A percentile compares a stretch with the other conserved stretches of the same genome.
These are phyloP conservation scores for Fulica atra DNA, from an alignment of 2,113 vertebrate genomes.

Conservation along the genomic window DNA sequence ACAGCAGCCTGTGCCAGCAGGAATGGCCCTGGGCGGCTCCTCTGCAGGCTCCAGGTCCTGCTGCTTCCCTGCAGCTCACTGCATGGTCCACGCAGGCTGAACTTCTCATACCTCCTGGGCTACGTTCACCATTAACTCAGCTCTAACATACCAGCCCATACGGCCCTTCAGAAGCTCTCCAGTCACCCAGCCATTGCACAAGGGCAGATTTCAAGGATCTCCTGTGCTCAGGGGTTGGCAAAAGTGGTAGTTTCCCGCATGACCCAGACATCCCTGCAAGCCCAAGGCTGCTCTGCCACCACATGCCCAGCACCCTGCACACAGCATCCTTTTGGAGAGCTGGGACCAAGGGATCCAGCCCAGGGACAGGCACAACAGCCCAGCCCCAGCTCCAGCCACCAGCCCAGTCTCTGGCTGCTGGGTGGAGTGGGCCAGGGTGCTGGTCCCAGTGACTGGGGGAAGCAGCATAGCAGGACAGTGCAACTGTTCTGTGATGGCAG, in stretches of 20 bases:
- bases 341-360: not conserved
- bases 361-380: fast-evolving
- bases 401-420: not conserved
- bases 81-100: not conserved
- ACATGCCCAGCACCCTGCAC: not conserved
- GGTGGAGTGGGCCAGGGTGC: not conserved
- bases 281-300: fast-evolving
- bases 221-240: not conserved
- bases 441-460: fast-evolving
- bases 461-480: fast-evolving
- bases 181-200: not conserved
- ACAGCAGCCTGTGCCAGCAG: not conserved
- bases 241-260: not conserved
- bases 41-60: not conserved
- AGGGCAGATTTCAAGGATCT: not conserved
- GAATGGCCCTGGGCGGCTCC: fast-evolving
- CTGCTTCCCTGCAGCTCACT: not conserved
- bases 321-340: not conserved
- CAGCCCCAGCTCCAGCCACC: not conserved
- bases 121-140: not conserved
- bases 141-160: not conserved
- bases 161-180: not conserved
- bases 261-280: fast-evolving
- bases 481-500: not conserved
- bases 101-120: not conserved